These are phyloP conservation scores for Liodrosophila aerea DNA, from an alignment of 2,888 invertebrate species.

Conservation along the genomic window DNA sequence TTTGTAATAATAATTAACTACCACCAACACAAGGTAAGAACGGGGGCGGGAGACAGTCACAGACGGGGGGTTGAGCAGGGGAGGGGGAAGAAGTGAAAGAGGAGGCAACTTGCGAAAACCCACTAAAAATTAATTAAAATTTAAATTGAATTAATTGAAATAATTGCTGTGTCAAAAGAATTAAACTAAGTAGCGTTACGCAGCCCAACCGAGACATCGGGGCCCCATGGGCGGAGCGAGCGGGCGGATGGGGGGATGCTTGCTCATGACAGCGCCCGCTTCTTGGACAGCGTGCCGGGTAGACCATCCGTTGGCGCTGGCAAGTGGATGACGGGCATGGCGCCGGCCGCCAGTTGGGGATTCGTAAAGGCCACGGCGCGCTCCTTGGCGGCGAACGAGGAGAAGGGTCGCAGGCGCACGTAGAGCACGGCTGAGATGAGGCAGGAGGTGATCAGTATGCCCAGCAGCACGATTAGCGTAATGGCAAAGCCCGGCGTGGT, in stretches of 20 bases:
- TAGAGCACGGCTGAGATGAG: slow-evolving; percentile 93
- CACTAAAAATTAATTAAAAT: slow-evolving; percentile 44
- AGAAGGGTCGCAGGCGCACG: slow-evolving; percentile 89
- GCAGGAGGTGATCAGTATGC: slow-evolving; percentile 92
- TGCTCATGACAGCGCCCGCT: slow-evolving; percentile 72
- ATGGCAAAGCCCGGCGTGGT: slow-evolving; percentile 96
- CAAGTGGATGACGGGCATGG: slow-evolving; percentile 79
- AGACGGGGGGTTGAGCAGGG: no score
- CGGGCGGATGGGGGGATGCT: not conserved
- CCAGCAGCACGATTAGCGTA: slow-evolving; percentile 91
- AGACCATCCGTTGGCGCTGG: slow-evolving; percentile 65
- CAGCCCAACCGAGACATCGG: not conserved
- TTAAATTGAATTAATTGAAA: not conserved
- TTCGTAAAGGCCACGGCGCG: slow-evolving; percentile 81
- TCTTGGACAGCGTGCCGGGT: slow-evolving; percentile 80
- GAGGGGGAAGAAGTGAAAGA: not conserved
- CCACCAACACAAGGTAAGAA: slow-evolving; percentile 47
- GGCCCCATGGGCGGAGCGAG: no score
- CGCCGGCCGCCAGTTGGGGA: slow-evolving; percentile 76
- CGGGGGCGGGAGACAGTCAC: not conserved
- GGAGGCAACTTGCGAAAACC: slow-evolving; percentile 28
- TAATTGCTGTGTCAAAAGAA: slow-evolving; percentile 51
- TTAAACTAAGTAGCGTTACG: slow-evolving; percentile 54
- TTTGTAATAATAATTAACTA: slow-evolving; percentile 57
- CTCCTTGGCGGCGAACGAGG: slow-evolving; percentile 82